These are phyloP conservation scores for Agriopis leucophaearia DNA, from an alignment of 2,888 invertebrate species.

Conservation along the genomic window DNA sequence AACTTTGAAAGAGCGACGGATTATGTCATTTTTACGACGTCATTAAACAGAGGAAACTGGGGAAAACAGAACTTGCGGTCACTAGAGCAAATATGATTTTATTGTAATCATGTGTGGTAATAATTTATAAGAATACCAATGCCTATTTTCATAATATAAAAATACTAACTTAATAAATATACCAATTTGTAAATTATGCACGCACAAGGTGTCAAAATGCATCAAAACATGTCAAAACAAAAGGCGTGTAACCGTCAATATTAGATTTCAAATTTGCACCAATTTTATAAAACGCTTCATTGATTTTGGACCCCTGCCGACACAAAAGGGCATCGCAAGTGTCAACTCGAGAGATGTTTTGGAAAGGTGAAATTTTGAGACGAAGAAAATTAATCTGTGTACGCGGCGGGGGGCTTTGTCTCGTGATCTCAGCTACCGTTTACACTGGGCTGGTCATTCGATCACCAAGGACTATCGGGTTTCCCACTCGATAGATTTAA, in stretches of 20 bases:
- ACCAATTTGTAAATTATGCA: too few relatives aligned
- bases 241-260: conserved; percentile 37
- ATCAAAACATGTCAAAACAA: conserved; percentile 31
- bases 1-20: neutral
- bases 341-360: conserved; percentile 46
- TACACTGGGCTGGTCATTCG: conserved; percentile 63
- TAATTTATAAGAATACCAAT: neutral
- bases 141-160: too few relatives aligned
- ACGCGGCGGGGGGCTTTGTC: conserved; percentile 74
- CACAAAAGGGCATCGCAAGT: conserved; percentile 48
- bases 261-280: conserved; percentile 47
- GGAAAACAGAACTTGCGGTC: neutral
- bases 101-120: neutral
- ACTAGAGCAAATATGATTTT: neutral
- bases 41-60: neutral
- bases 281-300: conserved; percentile 43
- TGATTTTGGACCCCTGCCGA: conserved; percentile 51
- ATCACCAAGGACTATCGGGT: conserved; percentile 66
- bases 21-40: neutral
- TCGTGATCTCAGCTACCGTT: conserved; percentile 79
- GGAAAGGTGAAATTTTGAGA: conserved; percentile 52
- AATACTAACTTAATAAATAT: too few relatives aligned
- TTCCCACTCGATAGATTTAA: conserved; percentile 73
- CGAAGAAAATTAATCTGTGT: conserved; percentile 54
- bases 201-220: neutral